These are phyloP conservation scores for Premnoplex brunnescens DNA, from an alignment of 2,797 vertebrate genomes.

Conservation along the genomic window DNA sequence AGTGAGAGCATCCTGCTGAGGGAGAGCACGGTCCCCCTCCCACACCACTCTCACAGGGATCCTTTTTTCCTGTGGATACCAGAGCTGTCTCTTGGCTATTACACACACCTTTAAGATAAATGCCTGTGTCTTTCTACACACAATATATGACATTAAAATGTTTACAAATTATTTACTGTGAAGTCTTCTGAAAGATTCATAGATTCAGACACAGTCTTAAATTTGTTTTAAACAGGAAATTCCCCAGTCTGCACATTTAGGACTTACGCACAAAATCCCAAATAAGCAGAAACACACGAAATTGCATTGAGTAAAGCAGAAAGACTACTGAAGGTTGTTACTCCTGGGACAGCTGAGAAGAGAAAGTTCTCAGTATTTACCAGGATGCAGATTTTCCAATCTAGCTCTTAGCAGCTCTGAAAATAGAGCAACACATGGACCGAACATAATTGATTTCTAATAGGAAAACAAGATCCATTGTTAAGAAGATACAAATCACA, in stretches of 20 bases:
- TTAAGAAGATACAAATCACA: not conserved
- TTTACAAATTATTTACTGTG: not conserved
- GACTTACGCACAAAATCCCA: not conserved
- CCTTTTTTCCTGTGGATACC: not conserved
- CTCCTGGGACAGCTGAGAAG: not conserved
- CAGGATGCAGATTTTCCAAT: not conserved
- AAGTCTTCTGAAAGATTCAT: not conserved
- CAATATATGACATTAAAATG: not conserved
- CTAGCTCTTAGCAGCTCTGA: not conserved
- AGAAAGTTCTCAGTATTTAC: not conserved
- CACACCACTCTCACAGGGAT: not conserved
- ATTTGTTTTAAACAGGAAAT: not conserved
- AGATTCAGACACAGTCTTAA: not conserved
- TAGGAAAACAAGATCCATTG: not conserved
- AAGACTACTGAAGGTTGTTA: not conserved
- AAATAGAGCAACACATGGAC: not conserved
- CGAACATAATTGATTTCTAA: not conserved
- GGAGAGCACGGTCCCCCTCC: not conserved
- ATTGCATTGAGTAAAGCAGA: not conserved
- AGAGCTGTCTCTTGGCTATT: not conserved
- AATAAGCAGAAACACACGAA: not conserved
- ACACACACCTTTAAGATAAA: not conserved
- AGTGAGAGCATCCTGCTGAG: not conserved
- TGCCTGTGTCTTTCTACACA: accelerated
- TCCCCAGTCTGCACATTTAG: not conserved